Percentiles rank a stretch among this genome's conserved stretches.
Evolutionary conservation across 2,888 invertebrate genomes (phyloP).

Genomic region (Caradrina kadenii): DNA sequence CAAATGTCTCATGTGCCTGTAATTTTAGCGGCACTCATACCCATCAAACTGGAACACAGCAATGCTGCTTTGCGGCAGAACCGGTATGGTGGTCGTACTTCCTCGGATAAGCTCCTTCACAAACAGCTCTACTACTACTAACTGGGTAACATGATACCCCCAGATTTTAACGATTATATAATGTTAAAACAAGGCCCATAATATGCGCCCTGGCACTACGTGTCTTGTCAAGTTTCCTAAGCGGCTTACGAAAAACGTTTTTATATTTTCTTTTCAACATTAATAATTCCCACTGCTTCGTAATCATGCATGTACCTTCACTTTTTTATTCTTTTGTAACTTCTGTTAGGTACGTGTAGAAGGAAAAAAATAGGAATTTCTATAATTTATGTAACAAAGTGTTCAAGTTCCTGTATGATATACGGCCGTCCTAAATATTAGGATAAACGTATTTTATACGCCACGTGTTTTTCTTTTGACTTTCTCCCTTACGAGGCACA

Average conservation of each 20-base stretch:
- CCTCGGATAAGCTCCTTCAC: no score
- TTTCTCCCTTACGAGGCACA: conserved; percentile 4
- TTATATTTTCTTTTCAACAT: not conserved
- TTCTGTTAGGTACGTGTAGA: conserved; percentile 28
- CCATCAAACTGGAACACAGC: no score
- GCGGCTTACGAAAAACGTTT: not conserved
- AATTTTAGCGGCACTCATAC: no score
- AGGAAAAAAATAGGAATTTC: conserved; percentile 51
- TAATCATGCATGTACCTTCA: conserved; percentile 18
- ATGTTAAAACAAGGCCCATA: not conserved
- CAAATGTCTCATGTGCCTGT: no score
- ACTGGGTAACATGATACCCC: no score
- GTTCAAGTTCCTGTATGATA: conserved; percentile 52
- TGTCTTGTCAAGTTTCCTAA: not conserved
- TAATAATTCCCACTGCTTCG: not conserved
- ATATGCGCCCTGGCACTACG: not conserved
- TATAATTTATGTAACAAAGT: conserved; percentile 60
- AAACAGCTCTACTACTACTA: no score
- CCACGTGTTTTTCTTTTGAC: conserved; percentile 31
- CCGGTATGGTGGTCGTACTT: no score
- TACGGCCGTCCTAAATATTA: conserved; percentile 33
- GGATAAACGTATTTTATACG: conserved; percentile 39
- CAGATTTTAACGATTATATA: not conserved
- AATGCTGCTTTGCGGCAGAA: no score
- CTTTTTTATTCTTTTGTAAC: conserved; percentile 24